phyloP scores from a whole-genome alignment of 1,140 invertebrate genomes.

The Battus philenor region DNA sequence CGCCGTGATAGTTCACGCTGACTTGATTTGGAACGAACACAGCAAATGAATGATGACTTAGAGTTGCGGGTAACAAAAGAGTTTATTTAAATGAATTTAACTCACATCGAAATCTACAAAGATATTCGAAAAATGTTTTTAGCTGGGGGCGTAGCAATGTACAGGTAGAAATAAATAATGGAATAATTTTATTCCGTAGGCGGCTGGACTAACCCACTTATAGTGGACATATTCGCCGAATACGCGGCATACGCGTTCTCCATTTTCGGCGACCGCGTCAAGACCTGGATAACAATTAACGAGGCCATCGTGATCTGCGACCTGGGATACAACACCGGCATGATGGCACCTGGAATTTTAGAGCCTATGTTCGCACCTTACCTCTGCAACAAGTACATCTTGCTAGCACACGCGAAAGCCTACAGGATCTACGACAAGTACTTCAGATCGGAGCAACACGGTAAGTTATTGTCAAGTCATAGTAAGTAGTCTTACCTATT shows the following conservation, averaged over 20 bases:
- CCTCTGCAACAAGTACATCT: constrained; percentile 73
- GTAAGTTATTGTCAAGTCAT: too few species aligned
- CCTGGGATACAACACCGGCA: constrained; percentile 68
- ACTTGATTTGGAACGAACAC: too few species aligned
- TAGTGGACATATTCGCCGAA: constrained; percentile 77
- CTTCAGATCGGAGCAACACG: constrained; percentile 31
- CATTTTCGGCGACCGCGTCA: constrained; percentile 78
- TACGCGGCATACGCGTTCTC: constrained; percentile 76
- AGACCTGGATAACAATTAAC: constrained; percentile 81
- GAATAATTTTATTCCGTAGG: constrained; percentile 62
- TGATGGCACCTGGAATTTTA: constrained; percentile 63
- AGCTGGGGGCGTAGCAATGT: too few species aligned
- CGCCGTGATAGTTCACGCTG: too few species aligned
- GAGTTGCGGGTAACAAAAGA: too few species aligned
- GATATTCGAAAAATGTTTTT: too few species aligned
- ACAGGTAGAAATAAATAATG: too few species aligned
- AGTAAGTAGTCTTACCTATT: too few species aligned
- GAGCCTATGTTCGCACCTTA: constrained; percentile 66
- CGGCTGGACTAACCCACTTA: constrained; percentile 78
- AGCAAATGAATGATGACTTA: too few species aligned
- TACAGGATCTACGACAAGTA: constrained; percentile 76
- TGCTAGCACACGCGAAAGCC: constrained; percentile 77
- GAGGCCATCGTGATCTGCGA: constrained; percentile 78
- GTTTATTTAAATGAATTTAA: too few species aligned
- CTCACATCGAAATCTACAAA: constrained; percentile 15